Percentiles rank a stretch among this genome's conserved stretches.
phyloP scores from a whole-genome alignment of 2,797 vertebrate genomes.

The Enteromius argenteus region DNA sequence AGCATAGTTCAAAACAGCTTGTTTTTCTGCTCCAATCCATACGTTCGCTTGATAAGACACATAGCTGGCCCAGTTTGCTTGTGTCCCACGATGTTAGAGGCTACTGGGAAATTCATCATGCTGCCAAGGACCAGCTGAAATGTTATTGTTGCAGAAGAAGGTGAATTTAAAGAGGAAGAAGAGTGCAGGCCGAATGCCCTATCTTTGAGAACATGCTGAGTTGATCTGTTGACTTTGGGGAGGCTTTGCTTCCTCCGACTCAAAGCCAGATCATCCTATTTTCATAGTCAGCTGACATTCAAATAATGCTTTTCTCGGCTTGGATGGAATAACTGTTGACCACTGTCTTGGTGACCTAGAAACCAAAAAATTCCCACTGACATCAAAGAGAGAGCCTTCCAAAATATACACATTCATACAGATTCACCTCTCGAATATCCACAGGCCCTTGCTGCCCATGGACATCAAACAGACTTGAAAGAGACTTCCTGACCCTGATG shows the following conservation, averaged over 20 bases:
- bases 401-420: constrained; percentile 61
- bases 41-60: not conserved
- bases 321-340: constrained; percentile 53
- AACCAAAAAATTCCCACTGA: constrained; percentile 50
- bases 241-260: constrained; percentile 51
- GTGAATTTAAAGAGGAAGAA: constrained; percentile 29
- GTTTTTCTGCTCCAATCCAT: not conserved
- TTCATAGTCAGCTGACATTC: constrained; percentile 57
- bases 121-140: constrained; percentile 19
- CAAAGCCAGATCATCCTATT: constrained; percentile 44
- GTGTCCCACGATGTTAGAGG: not conserved
- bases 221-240: constrained; percentile 60
- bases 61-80: not conserved
- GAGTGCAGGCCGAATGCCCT: constrained; percentile 48
- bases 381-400: constrained; percentile 61
- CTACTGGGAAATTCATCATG: constrained; percentile 23
- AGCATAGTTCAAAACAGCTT: constrained; percentile 9
- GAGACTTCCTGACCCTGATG: constrained; percentile 53
- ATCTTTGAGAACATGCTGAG: constrained; percentile 36
- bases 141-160: constrained; percentile 55
- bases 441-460: constrained; percentile 57
- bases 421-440: constrained; percentile 59
- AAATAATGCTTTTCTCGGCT: constrained; percentile 49
- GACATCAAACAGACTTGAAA: constrained; percentile 65
- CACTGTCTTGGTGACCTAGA: constrained; percentile 51